phyloP scores from a whole-genome alignment of 1,140 invertebrate species.

The Trypoxylus dichotomus region DNA sequence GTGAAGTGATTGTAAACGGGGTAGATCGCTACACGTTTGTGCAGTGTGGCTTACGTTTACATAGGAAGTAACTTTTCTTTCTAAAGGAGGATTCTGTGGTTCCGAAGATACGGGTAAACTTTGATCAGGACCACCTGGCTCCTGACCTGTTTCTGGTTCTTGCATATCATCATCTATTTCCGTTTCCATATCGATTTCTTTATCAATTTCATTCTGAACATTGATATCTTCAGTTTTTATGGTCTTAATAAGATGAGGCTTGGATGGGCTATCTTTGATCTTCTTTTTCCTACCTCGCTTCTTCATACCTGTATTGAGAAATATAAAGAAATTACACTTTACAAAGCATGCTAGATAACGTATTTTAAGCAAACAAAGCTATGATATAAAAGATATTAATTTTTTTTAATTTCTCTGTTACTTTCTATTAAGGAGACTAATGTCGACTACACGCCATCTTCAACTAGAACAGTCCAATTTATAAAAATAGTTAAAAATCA shows the following conservation, averaged over 20 bases:
- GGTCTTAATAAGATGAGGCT: constrained; percentile 23
- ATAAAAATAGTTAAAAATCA: no score
- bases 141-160: constrained; percentile 60
- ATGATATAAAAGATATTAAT: no score
- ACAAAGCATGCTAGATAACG: background rate
- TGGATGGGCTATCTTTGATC: constrained; percentile 43
- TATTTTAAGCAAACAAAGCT: background rate
- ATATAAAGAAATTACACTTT: background rate
- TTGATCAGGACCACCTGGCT: constrained; percentile 63
- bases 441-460: no score
- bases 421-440: no score
- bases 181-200: constrained; percentile 50
- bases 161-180: constrained; percentile 53
- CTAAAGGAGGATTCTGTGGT: constrained; percentile 57
- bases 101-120: constrained; percentile 59
- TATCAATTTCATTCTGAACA: constrained; percentile 38
- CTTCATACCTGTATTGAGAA: constrained; percentile 37
- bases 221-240: constrained; percentile 45
- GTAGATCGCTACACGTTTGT: background rate
- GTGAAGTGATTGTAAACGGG: constrained; percentile 16
- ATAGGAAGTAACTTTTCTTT: constrained; percentile 62
- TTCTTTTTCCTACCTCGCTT: constrained; percentile 50
- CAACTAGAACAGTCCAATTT: no score
- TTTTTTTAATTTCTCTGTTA: no score
- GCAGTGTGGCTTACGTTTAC: constrained; percentile 55